These are phyloP conservation scores for Phrynosoma platyrhinos DNA, from an alignment of 2,113 vertebrate species.

Conservation along the genomic window DNA sequence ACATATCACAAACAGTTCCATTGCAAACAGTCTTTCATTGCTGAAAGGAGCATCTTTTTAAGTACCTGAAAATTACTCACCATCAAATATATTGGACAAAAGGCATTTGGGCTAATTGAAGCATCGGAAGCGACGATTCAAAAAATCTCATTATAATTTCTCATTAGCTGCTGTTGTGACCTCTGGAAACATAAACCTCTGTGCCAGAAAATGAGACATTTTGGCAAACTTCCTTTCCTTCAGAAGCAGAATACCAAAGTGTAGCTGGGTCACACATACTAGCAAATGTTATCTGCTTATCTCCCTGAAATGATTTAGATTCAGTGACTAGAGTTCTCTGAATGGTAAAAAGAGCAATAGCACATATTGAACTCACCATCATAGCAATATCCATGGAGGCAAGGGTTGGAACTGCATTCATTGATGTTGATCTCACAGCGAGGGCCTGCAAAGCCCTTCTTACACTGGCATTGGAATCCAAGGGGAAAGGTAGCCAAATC, in stretches of 20 bases:
- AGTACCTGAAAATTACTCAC: conserved; percentile 61
- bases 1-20: conserved; percentile 66
- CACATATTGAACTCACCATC: conserved; percentile 75
- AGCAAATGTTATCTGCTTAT: conserved; percentile 43
- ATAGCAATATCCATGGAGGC: conserved; percentile 83
- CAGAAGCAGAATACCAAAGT: conserved; percentile 33
- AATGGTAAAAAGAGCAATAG: conserved; percentile 26
- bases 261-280: conserved; percentile 47
- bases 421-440: conserved; percentile 84
- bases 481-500: conserved; percentile 78
- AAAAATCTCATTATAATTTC: conserved; percentile 76
- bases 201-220: conserved; percentile 14
- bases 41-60: conserved; percentile 54
- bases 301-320: conserved; percentile 49
- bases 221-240: conserved; percentile 57
- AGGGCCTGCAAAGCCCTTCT: conserved; percentile 79
- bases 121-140: conserved; percentile 71
- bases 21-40: conserved; percentile 56
- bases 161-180: conserved; percentile 74
- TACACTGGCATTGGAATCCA: conserved; percentile 82
- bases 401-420: conserved; percentile 83
- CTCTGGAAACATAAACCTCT: conserved; percentile 63
- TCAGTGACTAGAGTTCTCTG: conserved; percentile 46
- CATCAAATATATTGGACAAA: conserved; percentile 58
- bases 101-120: conserved; percentile 68